Evolutionary conservation across 2,113 vertebrate species (phyloP).

Genomic region (Crypturellus undulatus): DNA sequence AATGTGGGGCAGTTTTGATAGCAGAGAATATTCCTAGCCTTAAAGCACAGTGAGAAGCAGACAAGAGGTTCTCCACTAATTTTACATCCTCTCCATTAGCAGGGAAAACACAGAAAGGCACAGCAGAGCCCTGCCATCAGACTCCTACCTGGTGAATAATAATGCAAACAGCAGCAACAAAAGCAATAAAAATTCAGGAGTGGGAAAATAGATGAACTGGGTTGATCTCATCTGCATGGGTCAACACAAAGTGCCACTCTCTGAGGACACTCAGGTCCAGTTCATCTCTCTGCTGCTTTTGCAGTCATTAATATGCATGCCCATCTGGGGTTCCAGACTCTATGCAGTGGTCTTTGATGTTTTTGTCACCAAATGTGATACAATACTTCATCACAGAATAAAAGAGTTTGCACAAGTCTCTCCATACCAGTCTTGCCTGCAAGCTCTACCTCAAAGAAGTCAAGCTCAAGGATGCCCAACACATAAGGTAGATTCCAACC

Average conservation of each 20-base stretch:
- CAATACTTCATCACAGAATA: neutral
- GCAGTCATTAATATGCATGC: neutral
- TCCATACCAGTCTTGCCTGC: neutral
- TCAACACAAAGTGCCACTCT: neutral
- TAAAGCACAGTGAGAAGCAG: neutral
- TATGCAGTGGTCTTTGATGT: neutral
- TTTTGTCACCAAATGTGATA: neutral
- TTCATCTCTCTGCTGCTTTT: neutral
- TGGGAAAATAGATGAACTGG: neutral
- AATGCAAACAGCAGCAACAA: neutral
- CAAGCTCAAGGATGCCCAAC: neutral
- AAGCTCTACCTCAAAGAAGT: neutral
- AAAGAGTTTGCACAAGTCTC: neutral
- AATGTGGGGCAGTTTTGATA: neutral
- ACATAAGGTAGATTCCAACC: neutral
- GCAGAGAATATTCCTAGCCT: constrained; percentile 2
- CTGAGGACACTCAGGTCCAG: neutral
- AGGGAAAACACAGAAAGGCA: neutral
- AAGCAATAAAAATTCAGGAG: neutral
- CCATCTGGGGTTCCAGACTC: neutral
- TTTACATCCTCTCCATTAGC: constrained; percentile 5
- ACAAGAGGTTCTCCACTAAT: constrained; percentile 23
- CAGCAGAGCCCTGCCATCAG: neutral
- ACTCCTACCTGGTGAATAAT: neutral
- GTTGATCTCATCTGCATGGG: neutral